These are phyloP conservation scores for Catalaphyllia jardinei DNA, from an alignment of 64 coral and sea anemone genomes.

Conservation along the genomic window DNA sequence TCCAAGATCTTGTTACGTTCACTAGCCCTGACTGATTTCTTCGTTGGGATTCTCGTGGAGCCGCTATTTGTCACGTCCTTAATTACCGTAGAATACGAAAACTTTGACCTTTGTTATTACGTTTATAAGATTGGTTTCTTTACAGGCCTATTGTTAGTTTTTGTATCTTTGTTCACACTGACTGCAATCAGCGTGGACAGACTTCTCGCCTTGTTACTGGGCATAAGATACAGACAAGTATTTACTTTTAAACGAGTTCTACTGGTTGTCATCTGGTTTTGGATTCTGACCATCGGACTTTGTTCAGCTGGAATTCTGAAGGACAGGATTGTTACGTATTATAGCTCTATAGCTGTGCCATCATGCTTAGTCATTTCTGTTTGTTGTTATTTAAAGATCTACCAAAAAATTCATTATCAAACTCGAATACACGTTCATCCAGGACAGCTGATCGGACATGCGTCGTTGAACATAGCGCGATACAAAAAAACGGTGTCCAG, in stretches of 20 bases:
- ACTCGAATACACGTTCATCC: background rate
- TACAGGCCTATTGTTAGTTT: background rate
- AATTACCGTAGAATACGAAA: background rate
- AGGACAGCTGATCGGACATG: background rate
- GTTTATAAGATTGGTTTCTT: too few relatives aligned
- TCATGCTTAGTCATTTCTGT: background rate
- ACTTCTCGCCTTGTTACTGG: background rate
- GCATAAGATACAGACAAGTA: background rate
- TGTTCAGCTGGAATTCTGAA: background rate
- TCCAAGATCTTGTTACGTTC: background rate
- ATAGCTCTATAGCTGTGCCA: background rate
- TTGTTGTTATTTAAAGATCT: background rate
- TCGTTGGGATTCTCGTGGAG: background rate
- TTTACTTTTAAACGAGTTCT: background rate
- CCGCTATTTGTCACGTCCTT: background rate
- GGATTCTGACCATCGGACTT: background rate
- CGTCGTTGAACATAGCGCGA: background rate
- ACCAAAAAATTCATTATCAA: background rate
- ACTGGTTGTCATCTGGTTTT: background rate
- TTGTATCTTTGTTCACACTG: background rate
- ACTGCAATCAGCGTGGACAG: slow-evolving; percentile 8
- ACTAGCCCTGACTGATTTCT: background rate
- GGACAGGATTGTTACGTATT: background rate
- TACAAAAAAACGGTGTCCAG: slow-evolving; percentile 17
- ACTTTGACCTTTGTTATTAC: background rate